Base-by-base conservation (phyloP, 2,888 invertebrate genomes). In the Phyllotreta cruciferae region DNA sequence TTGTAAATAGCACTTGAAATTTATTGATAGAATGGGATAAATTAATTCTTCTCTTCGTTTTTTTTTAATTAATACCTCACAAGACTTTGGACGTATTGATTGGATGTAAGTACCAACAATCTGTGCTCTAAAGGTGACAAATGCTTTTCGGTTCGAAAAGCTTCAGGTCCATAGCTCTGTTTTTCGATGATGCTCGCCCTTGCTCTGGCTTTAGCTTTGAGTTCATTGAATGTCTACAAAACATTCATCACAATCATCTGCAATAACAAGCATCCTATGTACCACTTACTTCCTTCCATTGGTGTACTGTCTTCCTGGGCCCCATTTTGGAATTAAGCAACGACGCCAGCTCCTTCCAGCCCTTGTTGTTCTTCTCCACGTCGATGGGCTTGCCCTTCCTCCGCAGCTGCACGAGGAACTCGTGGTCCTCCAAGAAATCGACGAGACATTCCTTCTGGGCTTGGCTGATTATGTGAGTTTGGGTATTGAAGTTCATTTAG, bases 241-340 rank as follows among this genome's bases (percentile, higher is more conserved):
- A 47, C 6, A 39, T 39, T 39, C 10, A 3, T 39, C 41, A 39
- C 10, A n/a, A 39, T n/a, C 10, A 5, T 5, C 9, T 39, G 10
- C 6, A 38, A 38, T 7, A 44, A 13, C 9, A 5, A 38, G 6
- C 38, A 38, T 38, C 38, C 38, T 38, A 38, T 38, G 8, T 38
- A 41, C 41, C 14, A 49, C 49, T 34, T 35, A 49, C 49, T 49
- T 49, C 49, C 35, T 49, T 49, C 49, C 49, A 49, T 11, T 49
- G 49, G n/a, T 49, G n/a, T 35, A 49, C 35, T 5, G 49, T 49
- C 35, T 49, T 49, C 14, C 36, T 49, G 4, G 49, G 49, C 4
- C 49, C 49, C 49, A 10, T 36, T 35, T 35, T 49, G 14, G 49
- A 49, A n/a, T 49, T 49, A 6, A 49, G 35, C 11, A 49, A n/a